Base-by-base conservation (phyloP, 2,888 invertebrate species). In the Leptinotarsa juncta region DNA sequence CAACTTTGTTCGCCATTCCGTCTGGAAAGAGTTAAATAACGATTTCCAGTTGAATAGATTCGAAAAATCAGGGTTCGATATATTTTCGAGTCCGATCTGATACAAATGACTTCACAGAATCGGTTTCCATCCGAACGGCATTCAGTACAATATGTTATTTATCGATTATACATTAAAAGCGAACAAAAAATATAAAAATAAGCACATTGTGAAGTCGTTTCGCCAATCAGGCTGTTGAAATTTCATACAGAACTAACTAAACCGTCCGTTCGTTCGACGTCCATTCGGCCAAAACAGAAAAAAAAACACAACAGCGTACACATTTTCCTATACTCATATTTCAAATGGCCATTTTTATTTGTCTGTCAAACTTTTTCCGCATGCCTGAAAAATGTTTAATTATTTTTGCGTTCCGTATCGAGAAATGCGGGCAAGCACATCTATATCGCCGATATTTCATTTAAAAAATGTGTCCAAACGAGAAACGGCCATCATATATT, bases 351-450 rank as follows among this genome's bases (percentile, higher is more conserved):
- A 88, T 88, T 88, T 88, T 88, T 88, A 88, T 88, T 88, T 88
- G 88, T 88, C 88, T 88, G 88, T 88, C 88, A 88, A 88, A 88
- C 87, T 88, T 88, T 88, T 87, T 87, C 87, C 87, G 87, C 88
- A 87, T 88, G 87, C 87, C 88, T 88, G 88, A 88, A 88, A 88
- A 88, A 88, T 88, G 88, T 88, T 88, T 88, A 88, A 88, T 88
- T 88, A 88, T 88, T 88, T 88, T 88, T 88, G 87, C 88, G 87
- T 88, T 88, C 86, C 87, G 86, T 87, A 88, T 88, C 88, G 87
- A 87, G 87, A 85, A 87, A 85, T 84, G 86, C 85, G 84, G 85
- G 84, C 84, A 82, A 82, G 85, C 86, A 84, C 87, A 86, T 87
- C 86, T 87, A 87, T 87, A 88, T 86, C 86, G 84, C 83, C 88